Conservation (phyloP, 2,888 invertebrate genomes). For the Philonicus albiceps region DNA sequence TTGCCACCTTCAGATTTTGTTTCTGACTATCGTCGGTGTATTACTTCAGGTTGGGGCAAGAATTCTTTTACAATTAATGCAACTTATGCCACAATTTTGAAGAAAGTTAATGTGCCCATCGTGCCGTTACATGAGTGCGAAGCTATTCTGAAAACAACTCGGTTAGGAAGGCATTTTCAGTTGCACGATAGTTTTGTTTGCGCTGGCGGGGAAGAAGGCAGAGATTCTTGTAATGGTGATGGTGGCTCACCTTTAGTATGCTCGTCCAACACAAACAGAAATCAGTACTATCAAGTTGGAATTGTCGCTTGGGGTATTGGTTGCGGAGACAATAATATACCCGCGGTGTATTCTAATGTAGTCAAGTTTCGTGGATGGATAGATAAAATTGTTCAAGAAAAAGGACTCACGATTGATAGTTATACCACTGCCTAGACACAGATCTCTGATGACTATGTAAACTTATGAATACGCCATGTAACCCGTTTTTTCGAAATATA, state of each 20-base stretch:
- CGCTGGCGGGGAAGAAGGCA: constrained; percentile 76
- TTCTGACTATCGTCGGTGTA: constrained; percentile 58
- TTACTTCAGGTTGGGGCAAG: constrained; percentile 56
- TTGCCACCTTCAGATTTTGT: constrained; percentile 65
- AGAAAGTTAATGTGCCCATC: constrained; percentile 75
- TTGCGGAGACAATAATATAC: constrained; percentile 71
- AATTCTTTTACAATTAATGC: constrained; percentile 60
- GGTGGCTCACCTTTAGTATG: constrained; percentile 80
- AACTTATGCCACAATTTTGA: constrained; percentile 68
- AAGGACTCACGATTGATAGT: background rate
- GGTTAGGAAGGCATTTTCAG: constrained; percentile 71
- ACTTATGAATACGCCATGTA: background rate
- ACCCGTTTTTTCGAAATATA: background rate
- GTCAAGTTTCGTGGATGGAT: constrained; percentile 73
- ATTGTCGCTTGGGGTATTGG: constrained; percentile 79
- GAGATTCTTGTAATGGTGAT: constrained; percentile 65
- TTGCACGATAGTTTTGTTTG: constrained; percentile 76
- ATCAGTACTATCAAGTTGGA: constrained; percentile 59
- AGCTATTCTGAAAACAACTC: constrained; percentile 67
- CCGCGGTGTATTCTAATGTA: constrained; percentile 78
- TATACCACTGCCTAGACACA: background rate
- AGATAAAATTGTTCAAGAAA: constrained; percentile 61
- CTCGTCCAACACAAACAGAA: constrained; percentile 63
- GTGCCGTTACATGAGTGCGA: constrained; percentile 66
- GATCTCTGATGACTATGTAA: background rate